Conservation (phyloP, 2,797 vertebrate species). For the Meriones psammophilus region DNA sequence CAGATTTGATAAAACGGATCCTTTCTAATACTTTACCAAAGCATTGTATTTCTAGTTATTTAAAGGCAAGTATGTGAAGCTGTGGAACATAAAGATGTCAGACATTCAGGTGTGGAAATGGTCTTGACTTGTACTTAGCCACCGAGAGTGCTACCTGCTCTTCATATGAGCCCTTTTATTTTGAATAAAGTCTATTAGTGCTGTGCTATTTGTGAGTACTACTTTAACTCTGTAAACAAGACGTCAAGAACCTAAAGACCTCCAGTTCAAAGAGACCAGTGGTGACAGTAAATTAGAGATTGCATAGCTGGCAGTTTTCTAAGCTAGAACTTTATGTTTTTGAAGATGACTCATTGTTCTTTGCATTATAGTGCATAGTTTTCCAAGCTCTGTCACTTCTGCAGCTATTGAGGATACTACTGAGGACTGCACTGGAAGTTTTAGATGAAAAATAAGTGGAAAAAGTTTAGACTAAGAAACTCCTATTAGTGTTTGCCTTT, state of each 20-base stretch:
- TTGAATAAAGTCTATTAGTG: neutral
- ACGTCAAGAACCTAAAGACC: neutral
- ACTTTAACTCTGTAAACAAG: neutral
- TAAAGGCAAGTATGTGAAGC: too few species aligned
- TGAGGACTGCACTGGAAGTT: neutral
- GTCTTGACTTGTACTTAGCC: too few species aligned
- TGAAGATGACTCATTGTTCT: neutral
- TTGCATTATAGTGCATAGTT: neutral
- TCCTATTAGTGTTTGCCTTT: constrained; percentile 34
- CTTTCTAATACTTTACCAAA: too few species aligned
- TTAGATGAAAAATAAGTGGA: constrained; percentile 46
- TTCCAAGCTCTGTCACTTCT: neutral
- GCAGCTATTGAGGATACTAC: neutral
- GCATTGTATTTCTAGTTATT: too few species aligned
- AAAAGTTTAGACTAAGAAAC: constrained; percentile 60
- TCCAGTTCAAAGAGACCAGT: neutral
- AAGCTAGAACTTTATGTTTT: neutral
- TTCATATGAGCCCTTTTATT: neutral
- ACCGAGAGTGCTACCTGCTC: too few species aligned
- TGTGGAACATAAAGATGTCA: too few species aligned
- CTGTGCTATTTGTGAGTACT: neutral
- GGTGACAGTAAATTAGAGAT: neutral
- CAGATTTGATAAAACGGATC: too few species aligned
- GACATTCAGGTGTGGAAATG: too few species aligned
- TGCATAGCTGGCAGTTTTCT: neutral